These are phyloP conservation scores for Lycaon pictus DNA, from an alignment of 2,113 vertebrate species.

Conservation along the genomic window DNA sequence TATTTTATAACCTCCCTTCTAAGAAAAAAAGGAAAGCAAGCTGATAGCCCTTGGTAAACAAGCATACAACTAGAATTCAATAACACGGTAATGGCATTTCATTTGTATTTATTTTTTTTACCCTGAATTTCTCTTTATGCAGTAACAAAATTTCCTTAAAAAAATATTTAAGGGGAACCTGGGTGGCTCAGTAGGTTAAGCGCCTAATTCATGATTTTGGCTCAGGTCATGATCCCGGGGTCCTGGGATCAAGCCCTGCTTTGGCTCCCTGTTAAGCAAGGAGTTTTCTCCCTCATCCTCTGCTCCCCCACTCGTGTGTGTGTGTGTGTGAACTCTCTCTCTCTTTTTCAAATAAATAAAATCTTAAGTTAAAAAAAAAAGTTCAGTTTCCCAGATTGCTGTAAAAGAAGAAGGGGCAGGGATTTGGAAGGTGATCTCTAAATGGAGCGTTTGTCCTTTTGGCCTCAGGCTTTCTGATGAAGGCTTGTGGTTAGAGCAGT, in stretches of 20 bases:
- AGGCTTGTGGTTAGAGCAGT: background rate
- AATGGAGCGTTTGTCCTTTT: slow-evolving; percentile 32
- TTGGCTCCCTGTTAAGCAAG: background rate
- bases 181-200: background rate
- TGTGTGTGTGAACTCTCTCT: too few relatives aligned
- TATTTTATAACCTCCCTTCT: background rate
- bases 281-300: background rate
- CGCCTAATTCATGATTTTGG: background rate
- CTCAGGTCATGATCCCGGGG: background rate
- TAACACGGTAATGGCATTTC: background rate
- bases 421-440: background rate
- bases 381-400: background rate
- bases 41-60: background rate
- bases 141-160: background rate
- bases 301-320: background rate
- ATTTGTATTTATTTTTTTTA: slow-evolving; percentile 52
- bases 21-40: background rate
- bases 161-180: background rate
- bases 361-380: background rate
- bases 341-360: background rate
- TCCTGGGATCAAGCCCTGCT: background rate
- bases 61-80: background rate
- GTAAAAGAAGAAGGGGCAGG: background rate
- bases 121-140: background rate
- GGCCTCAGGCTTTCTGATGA: slow-evolving; percentile 17